Evolutionary conservation across 1,140 invertebrate species (phyloP), one percentile per base, ranked within the genome.

Genomic region (Lanistes nyassanus): DNA sequence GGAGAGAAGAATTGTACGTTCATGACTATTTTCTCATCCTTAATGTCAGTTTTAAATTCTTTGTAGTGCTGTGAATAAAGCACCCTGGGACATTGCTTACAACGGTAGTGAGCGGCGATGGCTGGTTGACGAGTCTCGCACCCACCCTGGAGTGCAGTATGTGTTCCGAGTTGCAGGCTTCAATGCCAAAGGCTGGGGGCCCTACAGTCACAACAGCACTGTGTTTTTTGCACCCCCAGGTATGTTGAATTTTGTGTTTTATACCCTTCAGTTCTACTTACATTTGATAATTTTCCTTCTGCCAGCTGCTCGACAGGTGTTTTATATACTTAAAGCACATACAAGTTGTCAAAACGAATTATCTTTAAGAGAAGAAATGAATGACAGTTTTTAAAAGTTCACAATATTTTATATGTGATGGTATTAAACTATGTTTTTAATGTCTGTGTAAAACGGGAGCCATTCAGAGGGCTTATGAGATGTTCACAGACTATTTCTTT

Each of bases 101-200:
- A 97, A 96, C 86, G 95, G 94, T 67, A 94, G 93, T 91, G 93
- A 94, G 26, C 92, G 92, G 78, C 93, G 93, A 79, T 98, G 95
- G 94, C 91, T 95, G 56, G 92, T 97, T 21, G 90, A 91, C 1
- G 92, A 92, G 0, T 64, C 70, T 1, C 39, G 75, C 19, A 89
- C 96, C 23, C 92, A 92, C 23, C 76, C 82, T 7, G 84, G 88
- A 77, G 87, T 82, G 2, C 91, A 91, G 11, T 93, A 94, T 76
- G 89, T 92, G 13, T 97, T 97, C 85, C 91, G 94, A 7, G 95
- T 95, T 26, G 91, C 93, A 55, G 95, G 95, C 0, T 89, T 90
- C 67, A 98, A 97, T 86, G 87, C 90, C 23, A 93, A 94, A 86
- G 96, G 96, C n/a, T 91, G 90, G 82, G 91, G 93, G 55, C 86